These are phyloP conservation scores for Odontesthes bonariensis DNA, from an alignment of 2,113 vertebrate genomes.

Conservation along the genomic window DNA sequence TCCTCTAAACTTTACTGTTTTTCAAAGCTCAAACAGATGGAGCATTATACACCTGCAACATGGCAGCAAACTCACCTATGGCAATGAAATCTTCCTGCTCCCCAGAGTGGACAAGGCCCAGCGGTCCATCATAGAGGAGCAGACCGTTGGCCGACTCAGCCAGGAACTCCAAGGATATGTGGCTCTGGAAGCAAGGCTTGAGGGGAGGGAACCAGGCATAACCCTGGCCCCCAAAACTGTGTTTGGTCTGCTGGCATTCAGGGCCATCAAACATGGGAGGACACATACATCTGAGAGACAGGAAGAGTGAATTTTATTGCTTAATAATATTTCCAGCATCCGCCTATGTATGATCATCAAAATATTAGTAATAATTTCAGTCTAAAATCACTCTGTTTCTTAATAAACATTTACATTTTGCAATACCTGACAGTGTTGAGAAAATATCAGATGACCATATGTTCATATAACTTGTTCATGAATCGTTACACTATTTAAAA, in stretches of 20 bases:
- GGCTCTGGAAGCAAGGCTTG: slow-evolving; percentile 87
- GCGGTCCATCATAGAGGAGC: slow-evolving; percentile 87
- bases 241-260: slow-evolving; percentile 90
- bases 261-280: slow-evolving; percentile 87
- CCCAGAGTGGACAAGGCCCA: slow-evolving; percentile 68
- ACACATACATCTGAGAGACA: slow-evolving; percentile 85
- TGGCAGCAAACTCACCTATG: slow-evolving; percentile 78
- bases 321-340: not conserved
- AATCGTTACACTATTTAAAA: too few relatives aligned
- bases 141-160: slow-evolving; percentile 85
- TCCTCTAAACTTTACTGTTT: not conserved
- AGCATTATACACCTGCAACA: not conserved
- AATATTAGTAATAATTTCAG: too few relatives aligned
- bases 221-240: slow-evolving; percentile 85
- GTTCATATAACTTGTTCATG: too few relatives aligned
- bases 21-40: not conserved
- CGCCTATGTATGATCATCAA: too few relatives aligned
- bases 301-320: not conserved
- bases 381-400: not conserved
- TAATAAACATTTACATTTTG: not conserved
- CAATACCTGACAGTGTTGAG: not conserved
- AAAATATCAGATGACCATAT: not conserved
- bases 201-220: slow-evolving; percentile 92
- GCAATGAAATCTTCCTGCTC: slow-evolving; percentile 86
- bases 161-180: slow-evolving; percentile 89